Conservation (phyloP, 2,888 invertebrate genomes). For the Diaperis boleti region DNA sequence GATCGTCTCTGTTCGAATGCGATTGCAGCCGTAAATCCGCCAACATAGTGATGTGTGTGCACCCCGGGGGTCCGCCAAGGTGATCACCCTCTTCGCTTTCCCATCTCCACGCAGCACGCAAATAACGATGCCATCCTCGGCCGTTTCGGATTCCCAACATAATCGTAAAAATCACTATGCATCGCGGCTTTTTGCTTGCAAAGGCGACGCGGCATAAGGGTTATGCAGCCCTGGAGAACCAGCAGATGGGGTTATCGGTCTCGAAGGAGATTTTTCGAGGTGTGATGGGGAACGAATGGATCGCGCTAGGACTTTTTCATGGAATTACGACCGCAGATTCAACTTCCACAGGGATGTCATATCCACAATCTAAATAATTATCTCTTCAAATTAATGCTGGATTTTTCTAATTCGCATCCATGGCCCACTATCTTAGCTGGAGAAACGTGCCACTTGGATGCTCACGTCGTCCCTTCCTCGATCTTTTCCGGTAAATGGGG, state of each 20-base stretch:
- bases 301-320: slow-evolving; percentile 59
- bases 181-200: slow-evolving; percentile 53
- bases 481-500: slow-evolving; percentile 58
- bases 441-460: slow-evolving; percentile 22
- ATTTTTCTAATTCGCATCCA: neutral
- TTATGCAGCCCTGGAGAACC: slow-evolving; percentile 66
- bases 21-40: slow-evolving; percentile 53
- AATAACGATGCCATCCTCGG: slow-evolving; percentile 54
- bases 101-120: slow-evolving; percentile 54
- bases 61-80: slow-evolving; percentile 52
- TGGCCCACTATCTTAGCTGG: slow-evolving; percentile 1
- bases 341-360: slow-evolving; percentile 67
- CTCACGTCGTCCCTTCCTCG: slow-evolving; percentile 53
- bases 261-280: slow-evolving; percentile 67
- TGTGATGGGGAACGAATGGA: slow-evolving; percentile 64
- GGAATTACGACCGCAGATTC: slow-evolving; percentile 61
- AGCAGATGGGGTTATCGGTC: slow-evolving; percentile 73
- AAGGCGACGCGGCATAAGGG: slow-evolving; percentile 60
- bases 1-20: slow-evolving; percentile 53
- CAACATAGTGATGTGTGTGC: slow-evolving; percentile 57
- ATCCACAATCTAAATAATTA: slow-evolving; percentile 36
- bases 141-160: slow-evolving; percentile 61
- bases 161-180: slow-evolving; percentile 69
- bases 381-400: slow-evolving; percentile 11
- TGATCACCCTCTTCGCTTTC: slow-evolving; percentile 55